Percentiles rank a stretch among this genome's conserved stretches.
Evolutionary conservation across 2,797 vertebrate genomes (phyloP).

Genomic region (Acrossocheilus wenchowensis): DNA sequence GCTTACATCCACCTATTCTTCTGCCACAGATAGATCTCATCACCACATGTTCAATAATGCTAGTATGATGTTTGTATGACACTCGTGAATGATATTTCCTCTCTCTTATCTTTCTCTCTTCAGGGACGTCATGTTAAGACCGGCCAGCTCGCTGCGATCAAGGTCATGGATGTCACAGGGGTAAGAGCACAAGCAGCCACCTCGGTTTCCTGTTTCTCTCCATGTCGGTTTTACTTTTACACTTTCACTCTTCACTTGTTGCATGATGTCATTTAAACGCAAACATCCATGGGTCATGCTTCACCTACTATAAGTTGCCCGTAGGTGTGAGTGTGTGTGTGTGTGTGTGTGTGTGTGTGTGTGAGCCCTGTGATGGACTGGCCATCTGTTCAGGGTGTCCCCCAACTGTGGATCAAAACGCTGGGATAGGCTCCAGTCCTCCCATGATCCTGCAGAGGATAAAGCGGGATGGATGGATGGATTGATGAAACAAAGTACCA

Average conservation of each 20-base stretch:
- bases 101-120: slow-evolving; percentile 46
- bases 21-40: slow-evolving; percentile 16
- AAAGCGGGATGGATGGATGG: too few relatives aligned
- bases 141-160: slow-evolving; percentile 96
- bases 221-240: neutral
- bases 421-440: too few relatives aligned
- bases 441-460: too few relatives aligned
- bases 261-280: neutral
- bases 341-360: neutral
- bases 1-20: slow-evolving; percentile 5
- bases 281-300: neutral
- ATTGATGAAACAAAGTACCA: neutral
- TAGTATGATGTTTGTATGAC: neutral
- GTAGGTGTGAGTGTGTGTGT: neutral
- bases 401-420: neutral
- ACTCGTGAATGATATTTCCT: slow-evolving; percentile 15
- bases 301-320: neutral
- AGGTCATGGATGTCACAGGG: slow-evolving; percentile 99
- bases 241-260: slow-evolving; percentile 16
- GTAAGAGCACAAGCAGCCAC: slow-evolving; percentile 73
- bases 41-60: slow-evolving; percentile 7
- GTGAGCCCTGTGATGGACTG: neutral
- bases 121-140: slow-evolving; percentile 99
- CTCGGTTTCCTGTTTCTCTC: slow-evolving; percentile 5
- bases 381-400: neutral